A percentile compares a stretch with the other conserved stretches of the same genome.
Conservation (phyloP, 1,140 invertebrate genomes). For the Phymorhynchus buccinoides region DNA sequence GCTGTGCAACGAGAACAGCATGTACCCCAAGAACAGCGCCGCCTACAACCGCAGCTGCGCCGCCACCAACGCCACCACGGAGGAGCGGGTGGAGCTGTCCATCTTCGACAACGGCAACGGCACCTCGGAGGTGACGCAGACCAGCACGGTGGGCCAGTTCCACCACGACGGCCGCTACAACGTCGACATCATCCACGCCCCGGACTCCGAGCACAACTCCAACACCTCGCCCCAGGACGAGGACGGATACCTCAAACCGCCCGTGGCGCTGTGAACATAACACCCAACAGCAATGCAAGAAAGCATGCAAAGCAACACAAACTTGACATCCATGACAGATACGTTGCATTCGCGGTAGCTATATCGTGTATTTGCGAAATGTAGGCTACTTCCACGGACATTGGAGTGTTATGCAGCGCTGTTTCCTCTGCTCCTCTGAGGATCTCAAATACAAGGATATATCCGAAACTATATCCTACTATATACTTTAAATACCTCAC, state of each 20-base stretch:
- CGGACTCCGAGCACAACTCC: neutral
- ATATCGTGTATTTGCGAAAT: no score
- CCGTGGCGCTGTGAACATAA: conserved; percentile 42
- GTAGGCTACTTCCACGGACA: no score
- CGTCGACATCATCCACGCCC: conserved; percentile 18
- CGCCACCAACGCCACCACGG: conserved; percentile 33
- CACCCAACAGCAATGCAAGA: no score
- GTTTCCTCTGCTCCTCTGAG: no score
- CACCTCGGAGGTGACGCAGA: neutral
- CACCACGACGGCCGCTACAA: neutral
- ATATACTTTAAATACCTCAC: no score
- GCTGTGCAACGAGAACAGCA: conserved; percentile 90
- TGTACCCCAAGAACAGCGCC: conserved; percentile 80
- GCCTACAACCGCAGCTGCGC: conserved; percentile 41
- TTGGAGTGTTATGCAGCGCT: no score
- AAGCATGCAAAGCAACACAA: no score
- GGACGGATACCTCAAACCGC: conserved; percentile 42
- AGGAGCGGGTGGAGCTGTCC: conserved; percentile 49
- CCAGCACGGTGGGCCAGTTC: neutral
- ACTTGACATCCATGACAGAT: no score
- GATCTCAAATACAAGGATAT: no score
- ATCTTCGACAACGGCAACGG: conserved; percentile 41
- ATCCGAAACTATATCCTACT: no score
- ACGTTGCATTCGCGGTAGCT: no score
- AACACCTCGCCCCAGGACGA: conserved; percentile 35